Percentiles rank a stretch among this genome's conserved stretches.
Evolutionary conservation across 2,888 invertebrate genomes (phyloP).

Genomic region (Thymelicus acteon): DNA sequence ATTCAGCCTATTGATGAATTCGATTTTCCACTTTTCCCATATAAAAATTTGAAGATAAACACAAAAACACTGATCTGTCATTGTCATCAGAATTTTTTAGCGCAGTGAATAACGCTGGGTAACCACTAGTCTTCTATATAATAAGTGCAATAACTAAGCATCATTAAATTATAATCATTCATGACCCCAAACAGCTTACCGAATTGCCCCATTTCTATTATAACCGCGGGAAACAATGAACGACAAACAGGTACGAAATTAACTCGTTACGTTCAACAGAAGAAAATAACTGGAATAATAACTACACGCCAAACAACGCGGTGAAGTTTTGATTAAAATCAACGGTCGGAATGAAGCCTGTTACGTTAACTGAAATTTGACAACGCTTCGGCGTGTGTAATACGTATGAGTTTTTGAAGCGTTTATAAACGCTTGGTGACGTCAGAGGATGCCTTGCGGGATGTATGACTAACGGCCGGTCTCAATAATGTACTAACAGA

Average conservation of each 20-base stretch:
- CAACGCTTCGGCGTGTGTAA: not conserved
- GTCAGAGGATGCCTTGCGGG: no score
- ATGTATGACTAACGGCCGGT: no score
- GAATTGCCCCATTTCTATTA: slow-evolving; percentile 14
- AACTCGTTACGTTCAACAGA: slow-evolving; percentile 24
- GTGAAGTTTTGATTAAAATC: slow-evolving; percentile 29
- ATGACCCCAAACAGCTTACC: slow-evolving; percentile 1
- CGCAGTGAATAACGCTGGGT: no score
- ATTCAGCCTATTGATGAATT: no score
- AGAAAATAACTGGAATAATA: slow-evolving; percentile 27
- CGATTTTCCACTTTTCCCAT: no score
- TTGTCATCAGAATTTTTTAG: no score
- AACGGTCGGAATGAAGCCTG: slow-evolving; percentile 9
- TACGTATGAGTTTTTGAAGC: not conserved
- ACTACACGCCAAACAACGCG: slow-evolving; percentile 10
- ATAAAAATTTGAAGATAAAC: no score
- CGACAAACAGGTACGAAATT: slow-evolving; percentile 28
- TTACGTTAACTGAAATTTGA: slow-evolving; percentile 11
- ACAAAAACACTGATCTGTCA: no score
- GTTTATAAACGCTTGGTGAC: no score
- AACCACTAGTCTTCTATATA: no score
- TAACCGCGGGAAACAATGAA: slow-evolving; percentile 18
- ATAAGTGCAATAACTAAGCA: not conserved
- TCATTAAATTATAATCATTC: not conserved
- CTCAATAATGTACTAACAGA: no score